Evolutionary conservation across 2,888 invertebrate species (phyloP).

Genomic region (Drosophila mimica): DNA sequence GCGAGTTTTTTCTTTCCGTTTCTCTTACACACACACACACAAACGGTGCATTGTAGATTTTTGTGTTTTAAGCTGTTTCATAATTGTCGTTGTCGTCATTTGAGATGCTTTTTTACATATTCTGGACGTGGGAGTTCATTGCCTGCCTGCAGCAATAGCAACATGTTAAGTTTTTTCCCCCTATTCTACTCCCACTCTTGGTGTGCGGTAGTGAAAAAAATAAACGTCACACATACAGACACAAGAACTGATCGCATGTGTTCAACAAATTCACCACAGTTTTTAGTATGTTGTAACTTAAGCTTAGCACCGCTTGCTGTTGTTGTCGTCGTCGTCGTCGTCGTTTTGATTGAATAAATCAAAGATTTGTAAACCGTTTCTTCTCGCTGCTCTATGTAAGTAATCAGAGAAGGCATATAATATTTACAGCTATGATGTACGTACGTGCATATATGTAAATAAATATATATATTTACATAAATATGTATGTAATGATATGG

Average conservation of each 20-base stretch:
- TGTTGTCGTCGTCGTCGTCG: constrained; percentile 19
- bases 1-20: constrained; percentile 26
- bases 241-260: constrained; percentile 6
- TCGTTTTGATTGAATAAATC: constrained; percentile 66
- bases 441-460: not conserved
- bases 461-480: constrained; percentile 3
- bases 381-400: constrained; percentile 26
- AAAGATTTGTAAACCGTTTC: constrained; percentile 48
- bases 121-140: constrained; percentile 36
- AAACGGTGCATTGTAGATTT: constrained; percentile 31
- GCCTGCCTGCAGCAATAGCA: constrained; percentile 21
- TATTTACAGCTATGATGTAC: constrained; percentile 53
- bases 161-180: constrained; percentile 30
- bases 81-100: constrained; percentile 13
- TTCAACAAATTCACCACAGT: constrained; percentile 44
- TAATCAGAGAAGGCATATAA: constrained; percentile 25
- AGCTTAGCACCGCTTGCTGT: constrained; percentile 27
- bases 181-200: constrained; percentile 31
- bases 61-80: constrained; percentile 10
- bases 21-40: not conserved
- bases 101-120: constrained; percentile 8
- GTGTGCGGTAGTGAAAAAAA: constrained; percentile 41
- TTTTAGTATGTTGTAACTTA: constrained; percentile 58
- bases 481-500: constrained; percentile 24
- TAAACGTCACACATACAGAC: constrained; percentile 4